phyloP scores from a whole-genome alignment of 2,797 vertebrate species.

The Smutsia gigantea region DNA sequence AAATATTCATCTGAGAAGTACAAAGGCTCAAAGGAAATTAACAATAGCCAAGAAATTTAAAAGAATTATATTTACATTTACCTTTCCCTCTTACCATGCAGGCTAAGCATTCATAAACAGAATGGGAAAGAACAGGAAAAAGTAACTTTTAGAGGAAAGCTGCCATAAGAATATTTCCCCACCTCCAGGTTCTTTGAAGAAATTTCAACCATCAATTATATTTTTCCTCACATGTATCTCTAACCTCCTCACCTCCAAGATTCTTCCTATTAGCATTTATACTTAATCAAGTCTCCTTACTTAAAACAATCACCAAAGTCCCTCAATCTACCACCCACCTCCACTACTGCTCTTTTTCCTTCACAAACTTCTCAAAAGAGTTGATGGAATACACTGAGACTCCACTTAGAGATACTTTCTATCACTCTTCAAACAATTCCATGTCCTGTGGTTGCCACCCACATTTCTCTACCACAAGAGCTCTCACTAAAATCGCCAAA shows the following conservation, averaged over 20 bases:
- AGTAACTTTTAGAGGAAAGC: neutral
- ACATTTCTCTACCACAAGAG: neutral
- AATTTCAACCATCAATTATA: neutral
- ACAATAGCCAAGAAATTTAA: neutral
- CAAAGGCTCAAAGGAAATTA: slow-evolving; percentile 7
- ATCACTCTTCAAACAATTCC: neutral
- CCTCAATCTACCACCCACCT: neutral
- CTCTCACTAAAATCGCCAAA: neutral
- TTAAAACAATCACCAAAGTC: neutral
- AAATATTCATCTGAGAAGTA: slow-evolving; percentile 2
- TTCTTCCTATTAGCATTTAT: neutral
- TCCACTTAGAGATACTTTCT: neutral
- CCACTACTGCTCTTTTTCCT: neutral
- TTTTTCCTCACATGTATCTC: neutral
- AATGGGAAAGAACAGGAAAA: neutral
- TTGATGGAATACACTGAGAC: neutral
- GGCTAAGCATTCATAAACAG: neutral
- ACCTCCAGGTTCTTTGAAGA: slow-evolving; percentile 4
- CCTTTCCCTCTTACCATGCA: neutral
- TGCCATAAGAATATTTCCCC: neutral
- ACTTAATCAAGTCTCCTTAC: neutral
- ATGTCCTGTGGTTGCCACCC: neutral
- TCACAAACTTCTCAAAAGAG: neutral
- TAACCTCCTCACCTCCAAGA: neutral
- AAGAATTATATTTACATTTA: slow-evolving; percentile 41